Evolutionary conservation across 2,797 vertebrate genomes (phyloP).

Genomic region (Limnodromus scolopaceus): DNA sequence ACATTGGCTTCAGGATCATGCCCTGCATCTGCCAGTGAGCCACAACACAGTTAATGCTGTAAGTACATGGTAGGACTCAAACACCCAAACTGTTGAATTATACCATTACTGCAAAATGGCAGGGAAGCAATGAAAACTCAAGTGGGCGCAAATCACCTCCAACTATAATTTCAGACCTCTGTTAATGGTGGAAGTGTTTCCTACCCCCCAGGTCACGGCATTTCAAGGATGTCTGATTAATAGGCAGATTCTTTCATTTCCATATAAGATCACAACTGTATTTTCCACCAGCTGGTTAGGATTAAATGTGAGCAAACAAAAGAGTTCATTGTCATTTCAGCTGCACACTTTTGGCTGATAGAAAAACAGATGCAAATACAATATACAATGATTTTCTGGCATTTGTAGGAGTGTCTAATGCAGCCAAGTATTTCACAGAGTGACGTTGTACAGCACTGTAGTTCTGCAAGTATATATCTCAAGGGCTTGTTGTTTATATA

Average conservation of each 20-base stretch:
- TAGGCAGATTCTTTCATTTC: background rate
- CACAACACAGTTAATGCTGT: background rate
- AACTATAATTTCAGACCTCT: background rate
- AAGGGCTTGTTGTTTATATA: background rate
- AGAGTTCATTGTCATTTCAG: background rate
- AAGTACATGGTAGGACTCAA: background rate
- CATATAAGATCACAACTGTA: background rate
- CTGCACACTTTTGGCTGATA: background rate
- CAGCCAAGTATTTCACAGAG: background rate
- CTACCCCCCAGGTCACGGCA: background rate
- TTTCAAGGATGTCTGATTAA: background rate
- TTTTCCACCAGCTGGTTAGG: background rate
- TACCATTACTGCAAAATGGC: background rate
- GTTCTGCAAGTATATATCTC: background rate
- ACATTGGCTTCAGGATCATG: background rate
- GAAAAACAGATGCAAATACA: background rate
- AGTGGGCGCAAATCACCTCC: background rate
- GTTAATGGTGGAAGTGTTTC: background rate
- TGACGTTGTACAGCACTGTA: background rate
- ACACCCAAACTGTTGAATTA: background rate
- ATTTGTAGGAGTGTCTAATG: background rate
- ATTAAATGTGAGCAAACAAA: background rate
- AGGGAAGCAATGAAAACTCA: background rate
- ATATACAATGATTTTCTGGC: background rate
- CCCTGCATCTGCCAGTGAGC: background rate